Conservation (phyloP, 2,113 vertebrate species). For the Tylochromis polylepis region DNA sequence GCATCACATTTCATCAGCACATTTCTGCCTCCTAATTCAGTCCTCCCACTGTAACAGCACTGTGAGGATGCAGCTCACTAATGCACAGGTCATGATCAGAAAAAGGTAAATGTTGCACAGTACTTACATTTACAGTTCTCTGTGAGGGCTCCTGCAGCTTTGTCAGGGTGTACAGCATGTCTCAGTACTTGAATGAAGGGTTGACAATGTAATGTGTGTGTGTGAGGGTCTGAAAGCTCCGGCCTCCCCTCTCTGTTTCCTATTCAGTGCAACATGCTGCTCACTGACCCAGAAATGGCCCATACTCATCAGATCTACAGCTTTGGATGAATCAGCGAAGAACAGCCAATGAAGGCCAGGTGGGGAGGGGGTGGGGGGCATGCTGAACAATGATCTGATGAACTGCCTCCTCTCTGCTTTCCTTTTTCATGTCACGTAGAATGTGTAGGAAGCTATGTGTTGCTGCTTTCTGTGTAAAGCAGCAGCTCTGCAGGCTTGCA, state of each 20-base stretch:
- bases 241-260: conserved; percentile 31
- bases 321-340: conserved; percentile 65
- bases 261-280: conserved; percentile 53
- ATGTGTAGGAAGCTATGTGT: background rate
- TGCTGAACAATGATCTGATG: conserved; percentile 24
- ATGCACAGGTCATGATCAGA: background rate
- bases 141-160: conserved; percentile 7
- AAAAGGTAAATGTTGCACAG: background rate
- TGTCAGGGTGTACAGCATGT: conserved; percentile 8
- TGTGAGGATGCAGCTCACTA: background rate
- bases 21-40: background rate
- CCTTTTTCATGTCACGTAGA: background rate
- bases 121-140: conserved; percentile 43
- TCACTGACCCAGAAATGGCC: conserved; percentile 74
- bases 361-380: background rate
- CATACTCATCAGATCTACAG: conserved; percentile 71
- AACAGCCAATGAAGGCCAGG: conserved; percentile 48
- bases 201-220: conserved; percentile 6
- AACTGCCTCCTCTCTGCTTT: background rate
- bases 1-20: background rate
- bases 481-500: background rate
- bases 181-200: conserved; percentile 18
- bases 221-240: conserved; percentile 22
- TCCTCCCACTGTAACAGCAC: background rate
- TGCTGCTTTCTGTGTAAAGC: background rate